Conservation (phyloP, 2,113 vertebrate genomes). For the Thermophis baileyi region DNA sequence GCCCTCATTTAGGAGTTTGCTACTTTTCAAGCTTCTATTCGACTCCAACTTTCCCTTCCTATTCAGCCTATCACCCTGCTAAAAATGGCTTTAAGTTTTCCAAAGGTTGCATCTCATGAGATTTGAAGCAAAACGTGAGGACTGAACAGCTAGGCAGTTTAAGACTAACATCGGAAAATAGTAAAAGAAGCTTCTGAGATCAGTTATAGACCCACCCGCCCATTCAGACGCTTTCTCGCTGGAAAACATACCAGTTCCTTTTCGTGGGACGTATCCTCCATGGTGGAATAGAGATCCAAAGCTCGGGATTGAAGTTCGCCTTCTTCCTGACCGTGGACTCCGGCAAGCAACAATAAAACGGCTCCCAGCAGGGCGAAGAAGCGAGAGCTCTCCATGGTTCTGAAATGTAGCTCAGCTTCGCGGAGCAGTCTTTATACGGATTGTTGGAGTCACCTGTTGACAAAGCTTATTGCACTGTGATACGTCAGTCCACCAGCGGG, state of each 20-base stretch:
- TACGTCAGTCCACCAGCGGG: constrained; percentile 65
- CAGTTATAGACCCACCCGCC: not conserved
- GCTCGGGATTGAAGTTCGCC: constrained; percentile 61
- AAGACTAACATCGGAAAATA: not conserved
- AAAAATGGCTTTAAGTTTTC: not conserved
- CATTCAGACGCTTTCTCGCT: not conserved
- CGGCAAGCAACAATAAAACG: constrained; percentile 60
- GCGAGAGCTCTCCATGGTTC: constrained; percentile 76
- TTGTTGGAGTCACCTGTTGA: constrained; percentile 52
- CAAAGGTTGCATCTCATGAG: no score
- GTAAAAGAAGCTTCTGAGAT: not conserved
- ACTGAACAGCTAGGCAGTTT: no score
- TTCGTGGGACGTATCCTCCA: constrained; percentile 69
- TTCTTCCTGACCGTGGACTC: constrained; percentile 60
- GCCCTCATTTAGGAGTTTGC: not conserved
- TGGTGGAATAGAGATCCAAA: constrained; percentile 60
- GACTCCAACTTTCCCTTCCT: not conserved
- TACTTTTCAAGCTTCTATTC: not conserved
- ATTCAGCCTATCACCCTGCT: not conserved
- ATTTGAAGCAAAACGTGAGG: not conserved
- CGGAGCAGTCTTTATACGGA: constrained; percentile 51
- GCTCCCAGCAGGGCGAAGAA: constrained; percentile 64
- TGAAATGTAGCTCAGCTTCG: constrained; percentile 35
- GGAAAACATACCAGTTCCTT: constrained; percentile 70
- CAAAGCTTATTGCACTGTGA: constrained; percentile 43